Percentiles rank a stretch among this genome's conserved stretches.
These are phyloP conservation scores for Drosophila affinis DNA, from an alignment of 2,888 invertebrate genomes.

Conservation along the genomic window DNA sequence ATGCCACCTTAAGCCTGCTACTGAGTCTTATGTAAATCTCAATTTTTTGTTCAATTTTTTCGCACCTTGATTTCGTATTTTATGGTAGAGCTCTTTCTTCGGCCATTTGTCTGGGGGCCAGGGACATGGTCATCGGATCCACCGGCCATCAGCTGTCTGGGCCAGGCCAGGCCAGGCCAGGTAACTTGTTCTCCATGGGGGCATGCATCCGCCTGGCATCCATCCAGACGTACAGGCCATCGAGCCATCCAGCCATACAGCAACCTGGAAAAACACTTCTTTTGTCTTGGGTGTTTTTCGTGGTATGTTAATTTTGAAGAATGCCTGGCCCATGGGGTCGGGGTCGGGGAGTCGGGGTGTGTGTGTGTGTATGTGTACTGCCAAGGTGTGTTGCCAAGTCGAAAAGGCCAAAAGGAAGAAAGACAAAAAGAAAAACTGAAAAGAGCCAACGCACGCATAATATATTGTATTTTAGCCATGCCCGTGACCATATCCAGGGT, in stretches of 20 bases:
- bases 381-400: conserved; percentile 46
- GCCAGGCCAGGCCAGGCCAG: too few species aligned
- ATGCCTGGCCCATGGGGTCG: conserved; percentile 40
- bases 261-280: conserved; percentile 44
- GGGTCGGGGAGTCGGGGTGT: not conserved
- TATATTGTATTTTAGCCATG: conserved; percentile 65
- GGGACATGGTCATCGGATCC: too few species aligned
- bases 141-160: conserved; percentile 25
- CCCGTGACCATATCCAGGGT: conserved; percentile 72
- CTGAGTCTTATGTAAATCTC: too few species aligned
- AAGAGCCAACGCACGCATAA: conserved; percentile 50
- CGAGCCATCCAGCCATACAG: conserved; percentile 6
- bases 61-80: too few species aligned
- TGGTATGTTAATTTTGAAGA: conserved; percentile 69
- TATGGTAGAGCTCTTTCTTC: too few species aligned
- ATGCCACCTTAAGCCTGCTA: too few species aligned
- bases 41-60: too few species aligned
- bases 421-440: conserved; percentile 4
- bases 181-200: conserved; percentile 30
- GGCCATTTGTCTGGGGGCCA: too few species aligned
- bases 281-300: conserved; percentile 41
- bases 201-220: conserved; percentile 15
- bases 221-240: conserved; percentile 20
- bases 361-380: not conserved
- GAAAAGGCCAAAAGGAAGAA: conserved; percentile 36